A percentile compares a stretch with the other conserved stretches of the same genome.
These are phyloP conservation scores for Pygoscelis adeliae DNA, from an alignment of 2,113 vertebrate genomes.

Conservation along the genomic window DNA sequence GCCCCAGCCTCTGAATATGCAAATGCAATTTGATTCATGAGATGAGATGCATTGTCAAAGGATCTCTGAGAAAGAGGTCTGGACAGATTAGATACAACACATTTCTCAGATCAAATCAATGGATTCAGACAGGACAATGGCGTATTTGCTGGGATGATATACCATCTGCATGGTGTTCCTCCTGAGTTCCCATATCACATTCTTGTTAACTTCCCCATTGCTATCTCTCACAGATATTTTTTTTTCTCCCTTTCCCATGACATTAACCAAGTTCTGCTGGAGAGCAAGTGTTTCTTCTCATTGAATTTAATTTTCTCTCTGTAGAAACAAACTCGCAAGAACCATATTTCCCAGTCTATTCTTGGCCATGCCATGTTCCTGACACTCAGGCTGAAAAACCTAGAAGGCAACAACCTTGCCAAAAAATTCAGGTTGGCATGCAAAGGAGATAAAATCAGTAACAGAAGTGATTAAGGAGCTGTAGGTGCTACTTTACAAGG, in stretches of 20 bases:
- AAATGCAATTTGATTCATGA: background rate
- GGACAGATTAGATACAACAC: background rate
- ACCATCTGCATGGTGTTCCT: background rate
- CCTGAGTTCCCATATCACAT: background rate
- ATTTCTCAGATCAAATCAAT: background rate
- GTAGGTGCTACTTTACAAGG: background rate
- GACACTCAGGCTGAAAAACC: conserved; percentile 6
- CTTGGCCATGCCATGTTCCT: background rate
- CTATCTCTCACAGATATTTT: background rate
- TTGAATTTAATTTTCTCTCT: background rate
- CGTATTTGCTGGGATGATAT: background rate
- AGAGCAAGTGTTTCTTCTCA: background rate
- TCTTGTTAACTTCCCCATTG: background rate
- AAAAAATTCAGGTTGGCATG: conserved; percentile 1
- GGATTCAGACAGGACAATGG: background rate
- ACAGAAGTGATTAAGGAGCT: background rate
- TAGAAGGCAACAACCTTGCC: conserved; percentile 9
- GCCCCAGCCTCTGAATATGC: background rate
- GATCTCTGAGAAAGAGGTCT: background rate
- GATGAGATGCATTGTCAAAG: background rate
- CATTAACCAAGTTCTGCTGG: background rate
- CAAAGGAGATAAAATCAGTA: conserved; percentile 26
- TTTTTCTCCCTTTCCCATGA: background rate
- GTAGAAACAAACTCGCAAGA: background rate
- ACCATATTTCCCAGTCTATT: background rate